Evolutionary conservation across 2,888 invertebrate genomes (phyloP).

Genomic region (Morpho helenor): DNA sequence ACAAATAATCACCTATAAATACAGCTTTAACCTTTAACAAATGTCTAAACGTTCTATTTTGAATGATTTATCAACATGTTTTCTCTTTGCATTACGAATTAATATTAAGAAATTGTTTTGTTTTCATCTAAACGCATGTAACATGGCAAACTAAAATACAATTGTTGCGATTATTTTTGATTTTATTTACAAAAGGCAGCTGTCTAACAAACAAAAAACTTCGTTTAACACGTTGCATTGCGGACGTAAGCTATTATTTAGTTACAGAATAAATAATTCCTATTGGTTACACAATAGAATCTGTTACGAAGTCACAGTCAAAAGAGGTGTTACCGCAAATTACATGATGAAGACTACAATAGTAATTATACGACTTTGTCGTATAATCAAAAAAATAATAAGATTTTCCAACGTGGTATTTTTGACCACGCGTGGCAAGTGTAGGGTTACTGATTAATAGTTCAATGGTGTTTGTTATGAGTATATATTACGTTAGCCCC

Average conservation of each 20-base stretch:
- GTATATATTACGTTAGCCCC: constrained; percentile 53
- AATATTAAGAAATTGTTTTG: no score
- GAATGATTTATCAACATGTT: no score
- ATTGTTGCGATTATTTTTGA: neutral
- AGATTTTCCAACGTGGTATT: constrained; percentile 6
- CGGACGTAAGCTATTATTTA: constrained; percentile 12
- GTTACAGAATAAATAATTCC: constrained; percentile 12
- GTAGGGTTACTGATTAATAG: constrained; percentile 50
- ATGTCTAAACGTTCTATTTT: no score
- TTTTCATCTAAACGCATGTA: no score
- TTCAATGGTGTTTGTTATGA: constrained; percentile 62
- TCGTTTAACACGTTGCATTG: neutral
- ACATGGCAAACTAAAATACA: no score
- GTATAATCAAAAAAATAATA: constrained; percentile 9
- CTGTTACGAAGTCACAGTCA: constrained; percentile 13
- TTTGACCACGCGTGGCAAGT: constrained; percentile 39
- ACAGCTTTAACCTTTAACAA: no score
- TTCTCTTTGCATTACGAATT: no score
- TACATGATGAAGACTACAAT: constrained; percentile 9
- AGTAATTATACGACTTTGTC: constrained; percentile 9
- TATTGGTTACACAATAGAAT: constrained; percentile 16
- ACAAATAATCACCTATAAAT: no score
- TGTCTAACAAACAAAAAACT: constrained; percentile 5
- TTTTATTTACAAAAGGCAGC: constrained; percentile 5
- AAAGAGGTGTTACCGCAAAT: constrained; percentile 18